phyloP scores from a whole-genome alignment of 2,888 invertebrate genomes.

The Archips xylosteana region DNA sequence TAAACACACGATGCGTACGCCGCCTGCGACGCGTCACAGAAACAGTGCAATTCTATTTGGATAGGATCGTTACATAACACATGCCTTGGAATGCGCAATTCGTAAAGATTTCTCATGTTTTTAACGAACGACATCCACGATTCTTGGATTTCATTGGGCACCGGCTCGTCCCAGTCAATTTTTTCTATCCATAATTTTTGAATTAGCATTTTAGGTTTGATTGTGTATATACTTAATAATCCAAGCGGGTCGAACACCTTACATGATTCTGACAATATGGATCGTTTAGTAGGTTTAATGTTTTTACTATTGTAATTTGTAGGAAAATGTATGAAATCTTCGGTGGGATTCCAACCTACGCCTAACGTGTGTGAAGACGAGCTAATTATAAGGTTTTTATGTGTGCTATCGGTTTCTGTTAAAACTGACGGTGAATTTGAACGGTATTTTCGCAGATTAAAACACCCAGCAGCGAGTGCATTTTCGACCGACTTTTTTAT shows the following conservation, averaged over 20 bases:
- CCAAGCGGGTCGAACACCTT: constrained; percentile 4
- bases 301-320: not conserved
- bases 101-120: not conserved
- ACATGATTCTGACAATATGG: not conserved
- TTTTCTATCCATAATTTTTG: constrained; percentile 10
- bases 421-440: too few relatives aligned
- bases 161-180: not conserved
- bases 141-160: not conserved
- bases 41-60: not conserved
- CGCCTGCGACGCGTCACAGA: not conserved
- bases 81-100: not conserved
- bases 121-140: not conserved
- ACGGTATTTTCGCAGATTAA: too few relatives aligned
- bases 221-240: not conserved
- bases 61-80: not conserved
- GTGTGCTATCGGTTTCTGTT: too few relatives aligned
- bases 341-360: not conserved
- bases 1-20: not conserved
- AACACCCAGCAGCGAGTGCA: too few relatives aligned
- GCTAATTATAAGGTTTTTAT: not conserved
- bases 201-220: constrained; percentile 3
- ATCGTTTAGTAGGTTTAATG: not conserved
- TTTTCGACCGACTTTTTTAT: too few relatives aligned
- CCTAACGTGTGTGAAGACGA: not conserved
- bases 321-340: not conserved